phyloP scores from a whole-genome alignment of 2,113 vertebrate species.

The Calidris pugnax region DNA sequence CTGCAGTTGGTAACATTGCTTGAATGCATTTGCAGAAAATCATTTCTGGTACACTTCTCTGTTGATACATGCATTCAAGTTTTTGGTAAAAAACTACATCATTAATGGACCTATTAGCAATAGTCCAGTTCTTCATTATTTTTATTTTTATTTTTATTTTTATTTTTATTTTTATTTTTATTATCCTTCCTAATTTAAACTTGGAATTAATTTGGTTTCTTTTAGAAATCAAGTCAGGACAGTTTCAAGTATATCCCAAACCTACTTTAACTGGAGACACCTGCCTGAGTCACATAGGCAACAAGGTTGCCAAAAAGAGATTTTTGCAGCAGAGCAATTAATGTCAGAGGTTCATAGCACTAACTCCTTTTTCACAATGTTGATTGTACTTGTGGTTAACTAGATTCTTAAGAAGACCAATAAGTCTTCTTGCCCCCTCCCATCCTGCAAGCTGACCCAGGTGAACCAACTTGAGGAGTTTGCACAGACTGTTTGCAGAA shows the following conservation, averaged over 20 bases:
- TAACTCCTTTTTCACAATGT: background rate
- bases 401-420: background rate
- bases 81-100: background rate
- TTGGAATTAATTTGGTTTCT: background rate
- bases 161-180: background rate
- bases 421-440: background rate
- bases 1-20: conserved; percentile 10
- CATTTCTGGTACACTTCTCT: background rate
- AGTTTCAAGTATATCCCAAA: background rate
- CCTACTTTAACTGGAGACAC: background rate
- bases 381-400: background rate
- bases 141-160: too few relatives aligned
- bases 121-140: background rate
- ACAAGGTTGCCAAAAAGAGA: background rate
- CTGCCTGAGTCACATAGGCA: background rate
- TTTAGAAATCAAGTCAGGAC: background rate
- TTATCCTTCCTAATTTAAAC: background rate
- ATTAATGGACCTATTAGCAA: background rate
- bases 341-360: background rate
- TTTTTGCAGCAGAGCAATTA: background rate
- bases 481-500: conserved; percentile 21
- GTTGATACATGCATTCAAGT: background rate
- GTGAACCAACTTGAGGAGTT: background rate
- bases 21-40: conserved; percentile 12
- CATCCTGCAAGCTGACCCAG: background rate